Evolutionary conservation across 2,797 vertebrate genomes (phyloP), one percentile per base, ranked within the genome.

Genomic region (Sandelia bainsii): DNA sequence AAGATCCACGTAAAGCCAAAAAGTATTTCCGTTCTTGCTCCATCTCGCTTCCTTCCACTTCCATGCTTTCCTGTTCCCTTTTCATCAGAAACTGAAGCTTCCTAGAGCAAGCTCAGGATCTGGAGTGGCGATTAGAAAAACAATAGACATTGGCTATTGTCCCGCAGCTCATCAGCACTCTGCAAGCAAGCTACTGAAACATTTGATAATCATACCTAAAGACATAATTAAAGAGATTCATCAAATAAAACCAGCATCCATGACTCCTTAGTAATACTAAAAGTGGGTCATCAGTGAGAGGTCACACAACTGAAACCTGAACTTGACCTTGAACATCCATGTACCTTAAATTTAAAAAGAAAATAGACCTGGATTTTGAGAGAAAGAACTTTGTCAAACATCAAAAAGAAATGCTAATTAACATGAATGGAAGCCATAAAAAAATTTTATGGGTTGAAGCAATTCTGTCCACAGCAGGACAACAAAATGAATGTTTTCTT

Each of bases 401-500:
- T 79, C 16, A 69, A 77, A 85, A 65, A 74, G 32, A 70, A 13
- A 74, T 27, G 40, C 68, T 72, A 85, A 90, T 79, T 81, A 56
- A 72, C 23, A 75, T 62, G 71, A 80, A 79, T 75, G 39, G 45
- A 81, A 54, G 62, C 66, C 44, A 69, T 84, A 65, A 89, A 83
- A 80, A 59, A 7, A 22, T 85, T 84, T 89, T 75, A 75, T 77
- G 78, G 79, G 72, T 75, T 20, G 7, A 75, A 76, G 72, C 74
- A 37, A 83, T 60, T 69, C 70, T 67, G 65, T 84, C 66, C 72
- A 58, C 81, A 83, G 72, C 72, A 78, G 59, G 69, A 85, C 40
- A 32, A 82, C 80, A 77, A 83, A 87, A 80, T 80, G 64, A 83
- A 76, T 77, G 60, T 77, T 86, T 82, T 84, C 84, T 86, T 87